Base-by-base conservation (phyloP, 2,888 invertebrate genomes). In the Dromius quadrimaculatus region DNA sequence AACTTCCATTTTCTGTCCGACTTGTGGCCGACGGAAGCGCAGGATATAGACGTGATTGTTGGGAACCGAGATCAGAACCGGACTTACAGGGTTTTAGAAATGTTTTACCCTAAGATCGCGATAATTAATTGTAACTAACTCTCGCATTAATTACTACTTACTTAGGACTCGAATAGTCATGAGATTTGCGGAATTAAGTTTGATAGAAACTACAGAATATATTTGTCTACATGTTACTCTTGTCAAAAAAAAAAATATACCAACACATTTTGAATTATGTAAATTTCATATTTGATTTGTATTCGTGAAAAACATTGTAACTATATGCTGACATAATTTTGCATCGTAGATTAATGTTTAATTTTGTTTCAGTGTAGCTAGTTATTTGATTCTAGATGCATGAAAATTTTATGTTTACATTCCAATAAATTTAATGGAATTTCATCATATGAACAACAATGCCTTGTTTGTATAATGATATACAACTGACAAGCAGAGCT, bases 1-100 rank as follows among this genome's bases (percentile, higher is more conserved):
- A 68, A 68, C 43, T 68, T 68, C 68, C 43, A 68, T 68, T 68
- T 68, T 68, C 68, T 68, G 68, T 68, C 68, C 68, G 59, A 59
- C 68, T 68, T 68, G 68, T 59, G 68, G 57, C 59, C 9, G 32
- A 45, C 43, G 43, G 59, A 57, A 43, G 41, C n/a, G 62, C 38
- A n/a, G 61, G 38, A 22, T 61, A 38, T 11, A 54, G 32, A 61
- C 61, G 61, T 61, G 61, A 61, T 38, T 61, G 38, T 38, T 15
- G 54, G 22, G 19, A n/a, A 11, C 19, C 19, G 5, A 8, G 23
- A 9, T 23, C 13, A 54, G 54, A 41, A 34, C 23, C 20, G 62
- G 19, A 62, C 41, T 62, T 22, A 8, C 20, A 2, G 19, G 13
- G n/a, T 38, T 38, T 38, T 38, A n/a, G 8, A 5, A 28, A 28